Evolutionary conservation across 2,888 invertebrate genomes (phyloP).

Genomic region (Rhingia campestris): DNA sequence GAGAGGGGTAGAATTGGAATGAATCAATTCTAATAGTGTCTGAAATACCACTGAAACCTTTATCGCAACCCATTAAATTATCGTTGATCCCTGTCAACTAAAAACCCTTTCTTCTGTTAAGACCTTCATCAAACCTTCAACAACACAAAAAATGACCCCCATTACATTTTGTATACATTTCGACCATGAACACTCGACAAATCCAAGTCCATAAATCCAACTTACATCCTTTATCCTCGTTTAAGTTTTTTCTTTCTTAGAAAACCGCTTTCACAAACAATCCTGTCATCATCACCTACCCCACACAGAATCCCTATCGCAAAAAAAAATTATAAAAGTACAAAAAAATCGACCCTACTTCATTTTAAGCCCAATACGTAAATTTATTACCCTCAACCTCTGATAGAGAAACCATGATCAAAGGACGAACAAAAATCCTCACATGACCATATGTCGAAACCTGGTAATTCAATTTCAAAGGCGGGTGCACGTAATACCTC

Average conservation of each 20-base stretch:
- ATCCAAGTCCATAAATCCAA: slow-evolving; percentile 43
- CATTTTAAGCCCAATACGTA: slow-evolving; percentile 45
- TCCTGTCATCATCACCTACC: slow-evolving; percentile 22
- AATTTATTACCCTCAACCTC: slow-evolving; percentile 54
- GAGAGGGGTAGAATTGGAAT: too few relatives aligned
- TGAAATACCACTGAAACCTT: background rate
- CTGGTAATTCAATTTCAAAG: slow-evolving; percentile 62
- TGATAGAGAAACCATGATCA: slow-evolving; percentile 13
- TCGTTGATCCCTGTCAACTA: background rate
- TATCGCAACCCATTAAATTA: background rate
- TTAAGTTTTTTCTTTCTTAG: background rate
- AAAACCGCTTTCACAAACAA: slow-evolving; percentile 17
- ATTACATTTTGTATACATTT: slow-evolving; percentile 1
- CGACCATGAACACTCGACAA: slow-evolving; percentile 28
- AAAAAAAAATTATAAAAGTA: background rate
- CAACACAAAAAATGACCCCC: background rate
- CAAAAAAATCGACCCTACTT: background rate
- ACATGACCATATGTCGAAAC: slow-evolving; percentile 55
- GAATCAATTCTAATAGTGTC: too few relatives aligned
- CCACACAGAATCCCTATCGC: slow-evolving; percentile 4
- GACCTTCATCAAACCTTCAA: slow-evolving; percentile 14
- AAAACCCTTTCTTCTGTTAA: background rate
- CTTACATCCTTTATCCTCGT: slow-evolving; percentile 27
- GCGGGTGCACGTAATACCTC: slow-evolving; percentile 29
- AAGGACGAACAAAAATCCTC: background rate